These are phyloP conservation scores for Mythimna impura DNA, from an alignment of 2,888 invertebrate genomes.

Conservation along the genomic window DNA sequence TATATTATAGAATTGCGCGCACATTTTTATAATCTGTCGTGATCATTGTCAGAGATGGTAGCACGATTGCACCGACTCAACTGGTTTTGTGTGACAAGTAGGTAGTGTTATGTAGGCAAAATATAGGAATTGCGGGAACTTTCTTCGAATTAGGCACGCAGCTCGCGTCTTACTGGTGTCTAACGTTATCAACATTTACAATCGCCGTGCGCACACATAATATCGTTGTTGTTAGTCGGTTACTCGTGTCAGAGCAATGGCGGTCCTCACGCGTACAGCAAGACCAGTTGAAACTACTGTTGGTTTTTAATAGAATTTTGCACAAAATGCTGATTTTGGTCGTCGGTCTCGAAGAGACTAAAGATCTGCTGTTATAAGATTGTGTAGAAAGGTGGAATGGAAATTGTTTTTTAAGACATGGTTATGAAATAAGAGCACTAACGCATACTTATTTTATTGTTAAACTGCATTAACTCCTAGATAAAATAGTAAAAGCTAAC, in stretches of 20 bases:
- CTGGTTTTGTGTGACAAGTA: conserved; percentile 65
- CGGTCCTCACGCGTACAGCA: conserved; percentile 12
- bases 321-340: neutral
- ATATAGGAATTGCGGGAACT: conserved; percentile 69
- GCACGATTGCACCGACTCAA: conserved; percentile 60
- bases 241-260: conserved; percentile 53
- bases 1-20: conserved; percentile 17
- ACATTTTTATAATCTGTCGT: conserved; percentile 63
- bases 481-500: neutral
- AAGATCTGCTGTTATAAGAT: neutral
- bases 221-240: conserved; percentile 59
- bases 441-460: neutral
- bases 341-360: conserved; percentile 5
- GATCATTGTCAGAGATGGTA: conserved; percentile 64
- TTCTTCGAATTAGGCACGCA: conserved; percentile 74
- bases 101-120: conserved; percentile 63
- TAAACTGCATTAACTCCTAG: neutral
- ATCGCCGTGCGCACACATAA: conserved; percentile 63
- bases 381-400: too few relatives aligned
- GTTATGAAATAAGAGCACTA: neutral
- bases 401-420: too few relatives aligned
- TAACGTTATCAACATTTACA: conserved; percentile 67
- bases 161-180: conserved; percentile 65
- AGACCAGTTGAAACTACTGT: neutral
- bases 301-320: conserved; percentile 3